phyloP scores from a whole-genome alignment of 1,140 invertebrate species.

The Zaprionus camerounensis region DNA sequence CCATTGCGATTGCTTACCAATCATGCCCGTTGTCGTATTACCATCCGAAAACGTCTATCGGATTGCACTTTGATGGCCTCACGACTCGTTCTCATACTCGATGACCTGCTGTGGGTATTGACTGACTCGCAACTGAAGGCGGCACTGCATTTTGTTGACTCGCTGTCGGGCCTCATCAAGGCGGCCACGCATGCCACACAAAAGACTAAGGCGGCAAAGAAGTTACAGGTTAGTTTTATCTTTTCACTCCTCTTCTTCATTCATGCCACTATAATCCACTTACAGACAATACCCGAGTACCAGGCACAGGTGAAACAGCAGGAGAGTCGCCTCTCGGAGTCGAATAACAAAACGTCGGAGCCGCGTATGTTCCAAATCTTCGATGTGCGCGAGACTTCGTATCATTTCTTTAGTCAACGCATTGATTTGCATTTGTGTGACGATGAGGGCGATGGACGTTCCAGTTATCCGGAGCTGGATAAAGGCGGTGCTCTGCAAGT shows the following conservation, averaged over 20 bases:
- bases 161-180: constrained; percentile 93
- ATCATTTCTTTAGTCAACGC: constrained; percentile 96
- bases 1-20: constrained; percentile 97
- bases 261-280: background rate
- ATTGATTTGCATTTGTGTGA: constrained; percentile 99
- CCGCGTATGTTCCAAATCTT: constrained; percentile 92
- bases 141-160: constrained; percentile 96
- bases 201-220: constrained; percentile 94
- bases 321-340: constrained; percentile 86
- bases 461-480: constrained; percentile 92
- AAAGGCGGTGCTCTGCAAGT: constrained; percentile 98
- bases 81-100: constrained; percentile 95
- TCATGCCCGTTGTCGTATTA: constrained; percentile 97
- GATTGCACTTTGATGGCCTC: constrained; percentile 97
- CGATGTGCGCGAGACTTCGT: constrained; percentile 98
- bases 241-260: background rate
- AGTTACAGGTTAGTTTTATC: constrained; percentile 90
- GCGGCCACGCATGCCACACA: constrained; percentile 92
- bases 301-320: constrained; percentile 90
- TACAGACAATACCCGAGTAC: constrained; percentile 91
- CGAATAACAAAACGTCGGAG: constrained; percentile 84
- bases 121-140: constrained; percentile 98
- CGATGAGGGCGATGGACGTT: constrained; percentile 94
- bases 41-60: constrained; percentile 94
- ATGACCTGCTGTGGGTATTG: constrained; percentile 98